Conservation (phyloP, 92 coral and sea anemone species). For the Heteractis magnifica region DNA sequence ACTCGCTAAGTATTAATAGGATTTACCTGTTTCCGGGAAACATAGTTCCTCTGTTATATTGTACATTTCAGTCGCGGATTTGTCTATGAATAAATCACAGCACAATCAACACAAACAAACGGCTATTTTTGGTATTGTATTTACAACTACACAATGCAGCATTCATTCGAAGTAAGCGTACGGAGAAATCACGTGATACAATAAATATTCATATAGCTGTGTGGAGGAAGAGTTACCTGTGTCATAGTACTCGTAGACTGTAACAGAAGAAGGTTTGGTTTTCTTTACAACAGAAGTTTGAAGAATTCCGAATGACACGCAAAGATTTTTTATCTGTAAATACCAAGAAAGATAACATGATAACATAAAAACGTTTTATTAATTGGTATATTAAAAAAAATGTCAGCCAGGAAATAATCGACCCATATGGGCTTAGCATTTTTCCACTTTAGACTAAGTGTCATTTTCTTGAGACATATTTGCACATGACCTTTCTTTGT, state of each 20-base stretch:
- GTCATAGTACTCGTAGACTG: conserved; percentile 91
- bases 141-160: too few relatives aligned
- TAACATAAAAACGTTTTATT: neutral
- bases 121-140: too few relatives aligned
- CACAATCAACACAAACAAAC: neutral
- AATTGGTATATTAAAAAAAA: too few relatives aligned
- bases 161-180: too few relatives aligned
- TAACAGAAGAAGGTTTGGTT: conserved; percentile 83
- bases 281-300: conserved; percentile 80
- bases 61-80: conserved; percentile 73
- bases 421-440: too few relatives aligned
- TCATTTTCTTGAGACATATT: too few relatives aligned
- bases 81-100: conserved; percentile 41
- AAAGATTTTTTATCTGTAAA: conserved; percentile 58
- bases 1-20: neutral
- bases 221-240: conserved; percentile 55
- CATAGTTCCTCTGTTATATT: conserved; percentile 67
- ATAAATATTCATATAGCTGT: neutral
- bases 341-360: neutral
- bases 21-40: conserved; percentile 34
- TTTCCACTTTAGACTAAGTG: too few relatives aligned
- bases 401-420: too few relatives aligned
- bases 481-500: too few relatives aligned
- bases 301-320: conserved; percentile 64
- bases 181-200: too few relatives aligned